phyloP scores from a whole-genome alignment of 2,113 vertebrate species.

The Nerophis ophidion region DNA sequence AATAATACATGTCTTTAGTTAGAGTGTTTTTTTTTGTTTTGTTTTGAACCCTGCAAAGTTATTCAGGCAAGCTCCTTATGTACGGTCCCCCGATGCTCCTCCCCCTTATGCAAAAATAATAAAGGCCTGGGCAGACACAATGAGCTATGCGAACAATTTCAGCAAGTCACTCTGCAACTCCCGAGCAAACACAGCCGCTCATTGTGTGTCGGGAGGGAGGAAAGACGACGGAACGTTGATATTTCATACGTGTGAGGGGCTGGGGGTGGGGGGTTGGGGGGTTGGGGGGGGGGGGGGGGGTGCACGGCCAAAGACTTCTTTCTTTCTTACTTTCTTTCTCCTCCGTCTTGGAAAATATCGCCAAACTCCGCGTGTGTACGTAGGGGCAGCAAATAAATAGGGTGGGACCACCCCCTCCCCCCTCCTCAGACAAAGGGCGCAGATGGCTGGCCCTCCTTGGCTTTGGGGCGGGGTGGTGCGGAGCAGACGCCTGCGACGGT shows the following conservation, averaged over 20 bases:
- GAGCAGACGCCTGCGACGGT: constrained; percentile 57
- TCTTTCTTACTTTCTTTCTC: constrained; percentile 8
- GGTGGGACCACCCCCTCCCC: constrained; percentile 34
- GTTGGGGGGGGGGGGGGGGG: constrained; percentile 19
- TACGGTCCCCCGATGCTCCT: constrained; percentile 4
- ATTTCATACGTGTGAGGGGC: constrained; percentile 38
- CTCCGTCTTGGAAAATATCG: constrained; percentile 27
- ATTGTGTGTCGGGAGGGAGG: constrained; percentile 52
- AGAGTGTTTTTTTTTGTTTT: constrained; percentile 6
- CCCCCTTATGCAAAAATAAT: not conserved
- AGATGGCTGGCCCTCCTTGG: constrained; percentile 66
- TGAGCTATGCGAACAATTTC: constrained; percentile 60
- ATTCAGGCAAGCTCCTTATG: constrained; percentile 48
- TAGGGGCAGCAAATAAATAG: constrained; percentile 30
- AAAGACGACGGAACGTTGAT: constrained; percentile 45
- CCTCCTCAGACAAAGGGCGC: constrained; percentile 64
- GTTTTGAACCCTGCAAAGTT: constrained; percentile 18
- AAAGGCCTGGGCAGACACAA: constrained; percentile 57
- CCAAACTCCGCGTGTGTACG: constrained; percentile 24
- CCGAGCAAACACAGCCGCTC: constrained; percentile 52
- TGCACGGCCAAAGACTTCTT: constrained; percentile 12
- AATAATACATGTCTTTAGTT: constrained; percentile 15
- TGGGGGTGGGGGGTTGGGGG: constrained; percentile 26
- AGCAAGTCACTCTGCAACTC: constrained; percentile 56
- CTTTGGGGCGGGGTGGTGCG: constrained; percentile 51